Conservation (phyloP, 23 tunicate genomes). For the Styela clava region DNA sequence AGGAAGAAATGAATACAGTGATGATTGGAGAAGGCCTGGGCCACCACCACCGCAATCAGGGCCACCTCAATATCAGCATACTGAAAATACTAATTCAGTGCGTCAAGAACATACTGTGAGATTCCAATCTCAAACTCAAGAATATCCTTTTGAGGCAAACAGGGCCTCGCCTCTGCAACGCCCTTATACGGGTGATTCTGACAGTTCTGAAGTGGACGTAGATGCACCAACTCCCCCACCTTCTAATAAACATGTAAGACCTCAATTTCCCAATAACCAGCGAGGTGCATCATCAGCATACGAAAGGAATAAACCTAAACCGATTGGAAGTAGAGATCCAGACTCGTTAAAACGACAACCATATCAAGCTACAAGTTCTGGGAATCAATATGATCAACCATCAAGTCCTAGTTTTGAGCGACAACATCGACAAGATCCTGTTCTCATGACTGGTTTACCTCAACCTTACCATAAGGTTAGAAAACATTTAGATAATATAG, state of each 20-base stretch:
- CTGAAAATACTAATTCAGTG: background rate
- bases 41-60: constrained; percentile 1
- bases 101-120: constrained; percentile 1
- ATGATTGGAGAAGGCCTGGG: constrained; percentile 18
- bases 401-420: background rate
- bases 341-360: background rate
- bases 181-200: constrained; percentile 51
- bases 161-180: constrained; percentile 30
- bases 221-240: constrained; percentile 93
- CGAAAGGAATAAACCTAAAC: constrained; percentile 24
- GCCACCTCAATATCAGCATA: background rate
- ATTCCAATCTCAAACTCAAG: constrained; percentile 10
- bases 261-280: background rate
- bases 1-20: background rate
- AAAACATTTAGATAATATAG: too few relatives aligned
- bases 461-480: background rate
- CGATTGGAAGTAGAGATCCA: constrained; percentile 10
- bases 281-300: constrained; percentile 10
- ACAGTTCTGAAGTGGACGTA: constrained; percentile 79
- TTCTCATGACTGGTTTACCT: background rate
- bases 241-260: background rate
- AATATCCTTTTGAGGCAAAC: constrained; percentile 35
- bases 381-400: background rate
- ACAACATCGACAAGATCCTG: background rate
- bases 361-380: background rate